These are phyloP conservation scores for Linnaemya vulpina DNA, from an alignment of 2,888 invertebrate species.

Conservation along the genomic window DNA sequence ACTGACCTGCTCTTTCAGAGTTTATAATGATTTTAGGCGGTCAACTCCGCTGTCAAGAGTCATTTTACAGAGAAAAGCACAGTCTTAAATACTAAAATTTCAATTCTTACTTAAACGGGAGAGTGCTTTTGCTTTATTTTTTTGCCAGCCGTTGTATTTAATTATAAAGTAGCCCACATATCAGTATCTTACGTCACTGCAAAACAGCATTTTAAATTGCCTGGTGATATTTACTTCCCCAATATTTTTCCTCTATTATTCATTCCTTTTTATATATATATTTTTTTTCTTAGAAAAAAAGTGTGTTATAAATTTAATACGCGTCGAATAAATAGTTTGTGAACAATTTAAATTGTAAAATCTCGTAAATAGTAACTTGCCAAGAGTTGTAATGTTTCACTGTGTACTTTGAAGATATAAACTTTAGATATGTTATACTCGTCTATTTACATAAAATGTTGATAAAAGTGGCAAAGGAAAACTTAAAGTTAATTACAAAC, in stretches of 20 bases:
- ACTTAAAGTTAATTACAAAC: neutral
- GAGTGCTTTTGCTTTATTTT: neutral
- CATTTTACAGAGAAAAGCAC: too few relatives aligned
- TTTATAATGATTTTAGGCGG: too few relatives aligned
- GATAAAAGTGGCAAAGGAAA: neutral
- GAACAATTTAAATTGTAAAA: conserved; percentile 66
- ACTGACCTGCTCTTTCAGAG: too few relatives aligned
- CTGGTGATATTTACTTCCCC: conserved; percentile 47
- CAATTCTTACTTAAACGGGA: too few relatives aligned
- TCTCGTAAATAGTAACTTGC: conserved; percentile 35
- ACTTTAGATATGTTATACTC: conserved; percentile 7
- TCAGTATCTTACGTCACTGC: neutral
- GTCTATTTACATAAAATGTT: conserved; percentile 38
- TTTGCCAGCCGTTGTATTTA: too few relatives aligned
- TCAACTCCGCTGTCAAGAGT: too few relatives aligned
- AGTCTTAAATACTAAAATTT: too few relatives aligned
- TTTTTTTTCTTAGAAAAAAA: neutral
- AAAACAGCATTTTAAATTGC: conserved; percentile 46
- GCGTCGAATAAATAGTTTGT: conserved; percentile 72
- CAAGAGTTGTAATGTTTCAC: neutral
- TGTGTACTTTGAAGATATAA: conserved; percentile 19
- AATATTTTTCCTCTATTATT: conserved; percentile 3
- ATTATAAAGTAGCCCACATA: conserved; percentile 26
- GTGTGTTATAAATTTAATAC: conserved; percentile 74
- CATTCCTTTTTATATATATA: too few relatives aligned